Evolutionary conservation across 2,797 vertebrate genomes (phyloP).

Genomic region (Crenichthys baileyi): DNA sequence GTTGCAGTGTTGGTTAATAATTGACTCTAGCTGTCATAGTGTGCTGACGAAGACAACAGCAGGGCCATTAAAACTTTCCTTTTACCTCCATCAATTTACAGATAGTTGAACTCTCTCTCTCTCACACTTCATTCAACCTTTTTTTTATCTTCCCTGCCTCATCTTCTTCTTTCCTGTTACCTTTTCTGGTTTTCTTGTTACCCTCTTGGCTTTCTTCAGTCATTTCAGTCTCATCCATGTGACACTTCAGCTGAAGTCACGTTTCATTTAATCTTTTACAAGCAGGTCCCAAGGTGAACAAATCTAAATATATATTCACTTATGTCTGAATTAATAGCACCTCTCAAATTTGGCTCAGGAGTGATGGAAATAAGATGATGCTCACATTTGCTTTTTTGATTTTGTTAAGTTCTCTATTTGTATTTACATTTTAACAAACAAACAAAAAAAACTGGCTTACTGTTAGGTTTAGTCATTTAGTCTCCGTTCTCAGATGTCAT

Average conservation of each 20-base stretch:
- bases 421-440: too few relatives aligned
- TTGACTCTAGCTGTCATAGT: constrained; percentile 73
- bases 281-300: background rate
- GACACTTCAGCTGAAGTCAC: background rate
- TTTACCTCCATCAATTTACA: constrained; percentile 30
- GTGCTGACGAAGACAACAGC: constrained; percentile 76
- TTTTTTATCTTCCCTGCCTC: constrained; percentile 17
- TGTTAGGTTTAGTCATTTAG: too few relatives aligned
- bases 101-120: constrained; percentile 19
- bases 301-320: too few relatives aligned
- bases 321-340: too few relatives aligned
- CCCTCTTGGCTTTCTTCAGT: background rate
- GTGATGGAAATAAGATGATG: too few relatives aligned
- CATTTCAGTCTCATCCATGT: constrained; percentile 6
- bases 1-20: constrained; percentile 70
- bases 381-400: too few relatives aligned
- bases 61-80: constrained; percentile 69
- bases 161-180: constrained; percentile 22
- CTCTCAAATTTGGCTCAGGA: too few relatives aligned
- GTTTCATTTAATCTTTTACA: background rate
- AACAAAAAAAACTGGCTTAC: too few relatives aligned
- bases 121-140: constrained; percentile 26
- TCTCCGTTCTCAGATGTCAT: too few relatives aligned
- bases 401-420: too few relatives aligned
- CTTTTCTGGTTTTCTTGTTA: background rate